A percentile compares a stretch with the other conserved stretches of the same genome.
Evolutionary conservation across 1,140 invertebrate genomes (phyloP).

Genomic region (Camponotus vicinus): DNA sequence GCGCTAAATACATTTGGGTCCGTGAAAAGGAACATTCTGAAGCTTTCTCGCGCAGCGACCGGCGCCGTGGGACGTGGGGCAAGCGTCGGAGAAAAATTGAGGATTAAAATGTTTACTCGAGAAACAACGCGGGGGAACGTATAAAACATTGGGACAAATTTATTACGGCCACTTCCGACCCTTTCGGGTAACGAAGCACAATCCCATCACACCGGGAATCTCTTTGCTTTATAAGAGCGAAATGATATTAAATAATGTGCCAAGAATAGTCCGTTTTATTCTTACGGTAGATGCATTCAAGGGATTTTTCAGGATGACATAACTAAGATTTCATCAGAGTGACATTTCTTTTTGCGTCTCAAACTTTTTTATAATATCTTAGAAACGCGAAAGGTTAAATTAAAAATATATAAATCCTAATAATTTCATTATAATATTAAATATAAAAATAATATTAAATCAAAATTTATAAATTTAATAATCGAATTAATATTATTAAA

Average conservation of each 20-base stretch:
- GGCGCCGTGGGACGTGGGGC: constrained; percentile 11
- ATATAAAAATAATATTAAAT: neutral
- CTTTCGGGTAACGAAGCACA: constrained; percentile 59
- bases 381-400: neutral
- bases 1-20: constrained; percentile 67
- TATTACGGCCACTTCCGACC: constrained; percentile 63
- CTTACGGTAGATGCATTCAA: constrained; percentile 21
- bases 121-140: constrained; percentile 54
- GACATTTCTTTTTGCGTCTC: neutral
- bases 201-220: constrained; percentile 49
- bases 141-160: constrained; percentile 64
- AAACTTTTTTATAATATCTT: neutral
- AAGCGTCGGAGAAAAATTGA: constrained; percentile 50
- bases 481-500: no score
- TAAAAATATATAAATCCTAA: neutral
- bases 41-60: constrained; percentile 54
- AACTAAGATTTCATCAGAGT: neutral
- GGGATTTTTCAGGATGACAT: neutral
- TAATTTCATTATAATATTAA: constrained; percentile 4
- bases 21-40: constrained; percentile 63
- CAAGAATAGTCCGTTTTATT: constrained; percentile 29
- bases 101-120: constrained; percentile 65
- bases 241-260: constrained; percentile 61
- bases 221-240: constrained; percentile 50
- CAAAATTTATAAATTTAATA: no score